Evolutionary conservation across 2,113 vertebrate species (phyloP), one percentile per base, ranked within the genome.

Genomic region (Carollia perspicillata): DNA sequence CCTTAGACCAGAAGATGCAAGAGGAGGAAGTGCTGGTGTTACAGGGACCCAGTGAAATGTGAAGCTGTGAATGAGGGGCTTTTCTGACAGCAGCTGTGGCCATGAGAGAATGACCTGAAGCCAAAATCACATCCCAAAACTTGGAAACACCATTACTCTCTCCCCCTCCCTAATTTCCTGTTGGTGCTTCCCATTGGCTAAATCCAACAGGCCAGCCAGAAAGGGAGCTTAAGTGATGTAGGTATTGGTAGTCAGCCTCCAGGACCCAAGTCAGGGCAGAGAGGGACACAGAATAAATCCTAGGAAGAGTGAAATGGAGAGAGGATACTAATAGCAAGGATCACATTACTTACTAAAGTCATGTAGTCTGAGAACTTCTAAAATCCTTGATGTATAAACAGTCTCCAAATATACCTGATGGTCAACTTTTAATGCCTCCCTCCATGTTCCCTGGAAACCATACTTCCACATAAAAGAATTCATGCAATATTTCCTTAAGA

Each of bases 401-500:
- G 33, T 71, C 80, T 90, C 60, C n/a, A 13, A 85, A 75, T 83
- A 37, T 55, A 80, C 35, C 44, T 87, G 49, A 85, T n/a, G n/a
- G 33, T 55, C 79, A 81, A 44, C n/a, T 79, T 84, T 79, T 26
- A 42, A 94, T 91, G 66, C 9, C 53, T 2, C 30, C 23, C 2
- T 47, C 63, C 26, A 69, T 30, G 8, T 80, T 90, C 75, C 85
- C 65, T 28, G 66, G 49, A 30, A 90, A 71, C 9, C 79, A 92
- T 2, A 80, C 13, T 78, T 94, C 80, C 65, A 94, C 17, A 90
- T 17, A 72, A 11, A 96, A 80, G 87, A 94, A 92, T 88, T 87
- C 80, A 28, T 58, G 30, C 60, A 63, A 63, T 30, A 92, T 58
- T 84, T 90, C 65, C 35, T 93, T 65, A 87, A 75, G 28, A 95